phyloP scores from a whole-genome alignment of 2,888 invertebrate species.

The Hypercompe scribonia region DNA sequence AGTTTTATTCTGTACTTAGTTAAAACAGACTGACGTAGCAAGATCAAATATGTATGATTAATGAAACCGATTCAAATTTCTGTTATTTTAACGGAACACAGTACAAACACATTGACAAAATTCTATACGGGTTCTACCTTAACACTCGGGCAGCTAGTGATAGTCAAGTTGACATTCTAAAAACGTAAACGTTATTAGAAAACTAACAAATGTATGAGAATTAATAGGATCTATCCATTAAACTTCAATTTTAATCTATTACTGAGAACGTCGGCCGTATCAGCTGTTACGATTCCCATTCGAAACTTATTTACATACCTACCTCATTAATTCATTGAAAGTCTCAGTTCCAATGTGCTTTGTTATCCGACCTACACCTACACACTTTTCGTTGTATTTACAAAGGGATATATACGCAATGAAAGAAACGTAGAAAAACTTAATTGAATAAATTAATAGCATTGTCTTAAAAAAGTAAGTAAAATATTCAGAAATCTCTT shows the following conservation, averaged over 20 bases:
- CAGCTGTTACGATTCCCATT: conserved; percentile 18
- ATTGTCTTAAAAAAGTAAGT: not conserved
- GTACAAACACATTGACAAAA: conserved; percentile 18
- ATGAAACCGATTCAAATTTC: conserved; percentile 19
- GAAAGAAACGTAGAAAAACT: not conserved
- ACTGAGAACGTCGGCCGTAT: conserved; percentile 10
- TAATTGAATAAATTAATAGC: not conserved
- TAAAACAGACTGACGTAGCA: not conserved
- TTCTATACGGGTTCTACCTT: no score
- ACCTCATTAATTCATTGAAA: conserved; percentile 12
- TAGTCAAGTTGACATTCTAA: no score
- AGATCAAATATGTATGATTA: no score
- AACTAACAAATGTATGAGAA: conserved; percentile 24
- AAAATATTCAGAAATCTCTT: not conserved
- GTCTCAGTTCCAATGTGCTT: not conserved
- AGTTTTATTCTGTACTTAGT: not conserved
- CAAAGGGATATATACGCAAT: not conserved
- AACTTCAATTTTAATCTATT: conserved; percentile 25
- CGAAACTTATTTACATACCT: conserved; percentile 12
- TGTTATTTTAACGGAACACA: conserved; percentile 33
- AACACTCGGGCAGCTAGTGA: no score
- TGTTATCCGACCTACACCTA: conserved; percentile 1
- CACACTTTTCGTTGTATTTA: not conserved
- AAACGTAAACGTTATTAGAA: no score
- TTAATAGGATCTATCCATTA: conserved; percentile 29